phyloP scores from a whole-genome alignment of 2,797 vertebrate species.

The Manis javanica region DNA sequence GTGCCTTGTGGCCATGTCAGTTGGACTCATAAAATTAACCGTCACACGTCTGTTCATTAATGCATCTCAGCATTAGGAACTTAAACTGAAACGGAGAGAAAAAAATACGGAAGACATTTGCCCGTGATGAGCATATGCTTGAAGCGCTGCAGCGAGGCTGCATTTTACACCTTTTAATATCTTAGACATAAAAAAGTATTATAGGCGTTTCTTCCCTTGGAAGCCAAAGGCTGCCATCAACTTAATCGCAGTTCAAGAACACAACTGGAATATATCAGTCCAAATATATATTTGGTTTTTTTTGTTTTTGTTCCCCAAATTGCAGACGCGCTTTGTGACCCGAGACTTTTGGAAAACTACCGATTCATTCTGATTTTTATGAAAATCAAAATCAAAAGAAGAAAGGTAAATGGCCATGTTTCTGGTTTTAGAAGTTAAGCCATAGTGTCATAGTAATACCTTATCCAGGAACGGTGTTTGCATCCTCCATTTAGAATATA shows the following conservation, averaged over 20 bases:
- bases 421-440: neutral
- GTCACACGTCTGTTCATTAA: neutral
- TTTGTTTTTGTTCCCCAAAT: slow-evolving; percentile 10
- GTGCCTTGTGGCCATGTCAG: too few species aligned
- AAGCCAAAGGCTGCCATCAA: neutral
- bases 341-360: neutral
- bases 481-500: neutral
- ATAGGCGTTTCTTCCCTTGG: neutral
- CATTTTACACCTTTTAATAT: neutral
- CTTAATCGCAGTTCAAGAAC: neutral
- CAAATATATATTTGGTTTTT: neutral
- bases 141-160: too few species aligned
- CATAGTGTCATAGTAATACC: neutral
- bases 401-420: neutral
- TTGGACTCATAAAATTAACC: neutral
- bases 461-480: neutral
- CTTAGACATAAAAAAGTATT: neutral
- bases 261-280: neutral
- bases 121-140: neutral
- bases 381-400: neutral
- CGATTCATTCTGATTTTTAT: neutral
- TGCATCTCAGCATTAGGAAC: neutral
- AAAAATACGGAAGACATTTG: neutral
- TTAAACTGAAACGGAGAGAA: neutral
- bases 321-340: neutral